Evolutionary conservation across 2,888 invertebrate species (phyloP).

Genomic region (Torymus texanus): DNA sequence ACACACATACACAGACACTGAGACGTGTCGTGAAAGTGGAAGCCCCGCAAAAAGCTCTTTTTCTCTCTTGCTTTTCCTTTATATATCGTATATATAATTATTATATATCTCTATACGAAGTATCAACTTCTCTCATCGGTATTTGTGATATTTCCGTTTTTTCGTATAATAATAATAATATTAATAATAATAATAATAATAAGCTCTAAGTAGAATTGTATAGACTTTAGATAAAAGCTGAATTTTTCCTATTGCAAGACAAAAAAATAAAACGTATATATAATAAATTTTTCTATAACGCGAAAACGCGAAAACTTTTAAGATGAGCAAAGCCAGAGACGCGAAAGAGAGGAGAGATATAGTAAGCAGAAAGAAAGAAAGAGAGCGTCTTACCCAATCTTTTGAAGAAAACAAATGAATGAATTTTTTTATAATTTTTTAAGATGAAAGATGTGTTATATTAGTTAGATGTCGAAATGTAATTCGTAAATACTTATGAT

Average conservation of each 20-base stretch:
- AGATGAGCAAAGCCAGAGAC: slow-evolving; percentile 37
- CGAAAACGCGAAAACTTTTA: slow-evolving; percentile 2
- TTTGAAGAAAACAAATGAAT: slow-evolving; percentile 34
- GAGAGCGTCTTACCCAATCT: slow-evolving; percentile 39
- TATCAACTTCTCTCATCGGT: slow-evolving; percentile 18
- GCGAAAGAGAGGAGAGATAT: slow-evolving; percentile 15
- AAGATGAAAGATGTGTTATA: slow-evolving; percentile 49
- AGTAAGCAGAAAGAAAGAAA: slow-evolving; percentile 4
- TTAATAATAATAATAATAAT: too few relatives aligned
- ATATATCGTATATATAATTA: slow-evolving; percentile 7
- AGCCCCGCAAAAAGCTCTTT: slow-evolving; percentile 34
- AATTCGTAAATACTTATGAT: slow-evolving; percentile 46
- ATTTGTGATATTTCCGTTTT: slow-evolving; percentile 25
- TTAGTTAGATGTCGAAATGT: slow-evolving; percentile 51
- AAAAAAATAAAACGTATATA: slow-evolving; percentile 5
- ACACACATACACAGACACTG: background rate
- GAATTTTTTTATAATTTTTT: slow-evolving; percentile 56
- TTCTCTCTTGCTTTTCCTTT: slow-evolving; percentile 52
- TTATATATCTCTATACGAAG: slow-evolving; percentile 14
- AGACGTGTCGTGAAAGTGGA: slow-evolving; percentile 32
- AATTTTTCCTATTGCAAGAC: slow-evolving; percentile 17
- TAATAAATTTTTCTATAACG: slow-evolving; percentile 18
- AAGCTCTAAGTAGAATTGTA: slow-evolving; percentile 19
- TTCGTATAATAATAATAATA: background rate
- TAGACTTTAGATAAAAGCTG: background rate